Evolutionary conservation across 2,113 vertebrate genomes (phyloP).

Genomic region (Rutilus rutilus): DNA sequence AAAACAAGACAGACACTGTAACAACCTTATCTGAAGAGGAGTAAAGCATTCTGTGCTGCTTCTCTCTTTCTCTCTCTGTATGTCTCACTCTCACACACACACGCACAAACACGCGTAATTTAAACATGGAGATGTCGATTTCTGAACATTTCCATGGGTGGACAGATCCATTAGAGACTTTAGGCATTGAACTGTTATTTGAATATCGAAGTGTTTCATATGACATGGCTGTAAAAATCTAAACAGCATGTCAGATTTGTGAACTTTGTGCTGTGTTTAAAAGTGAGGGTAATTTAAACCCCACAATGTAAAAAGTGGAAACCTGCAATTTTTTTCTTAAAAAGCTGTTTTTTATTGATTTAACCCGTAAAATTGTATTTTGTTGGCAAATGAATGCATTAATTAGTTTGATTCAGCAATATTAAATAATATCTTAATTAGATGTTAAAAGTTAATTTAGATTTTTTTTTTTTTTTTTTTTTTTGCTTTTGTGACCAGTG

Average conservation of each 20-base stretch:
- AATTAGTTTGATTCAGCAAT: too few relatives aligned
- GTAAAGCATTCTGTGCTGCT: background rate
- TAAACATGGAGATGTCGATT: background rate
- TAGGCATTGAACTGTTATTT: background rate
- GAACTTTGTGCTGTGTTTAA: background rate
- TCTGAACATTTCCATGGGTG: background rate
- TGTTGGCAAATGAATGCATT: too few relatives aligned
- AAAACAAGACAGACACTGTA: background rate
- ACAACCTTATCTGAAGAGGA: conserved; percentile 4
- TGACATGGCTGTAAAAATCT: background rate
- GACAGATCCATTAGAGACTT: background rate
- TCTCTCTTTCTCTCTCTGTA: background rate
- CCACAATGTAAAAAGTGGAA: too few relatives aligned
- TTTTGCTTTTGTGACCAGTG: too few relatives aligned
- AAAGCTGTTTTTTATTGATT: too few relatives aligned
- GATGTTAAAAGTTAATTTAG: too few relatives aligned
- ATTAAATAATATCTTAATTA: too few relatives aligned
- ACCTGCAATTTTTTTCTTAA: too few relatives aligned
- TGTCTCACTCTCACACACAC: background rate
- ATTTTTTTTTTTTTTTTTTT: too few relatives aligned
- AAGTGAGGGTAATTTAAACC: background rate
- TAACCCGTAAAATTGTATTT: too few relatives aligned
- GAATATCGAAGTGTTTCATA: background rate
- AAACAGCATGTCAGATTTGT: background rate
- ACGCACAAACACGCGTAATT: background rate